These are phyloP conservation scores for Actias luna DNA, from an alignment of 2,888 invertebrate species.

Conservation along the genomic window DNA sequence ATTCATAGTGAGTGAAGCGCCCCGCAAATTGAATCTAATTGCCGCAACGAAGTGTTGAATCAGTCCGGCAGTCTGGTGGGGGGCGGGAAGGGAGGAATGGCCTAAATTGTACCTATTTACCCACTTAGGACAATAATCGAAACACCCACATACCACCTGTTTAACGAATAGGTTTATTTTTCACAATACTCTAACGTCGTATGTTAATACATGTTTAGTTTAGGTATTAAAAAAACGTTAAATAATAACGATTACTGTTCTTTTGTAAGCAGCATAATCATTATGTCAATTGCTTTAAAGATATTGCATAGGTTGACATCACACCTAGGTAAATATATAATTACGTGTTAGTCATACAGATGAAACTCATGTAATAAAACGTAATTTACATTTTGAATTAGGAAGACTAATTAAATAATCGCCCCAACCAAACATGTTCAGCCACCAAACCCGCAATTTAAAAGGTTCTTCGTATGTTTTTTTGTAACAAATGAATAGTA, in stretches of 20 bases:
- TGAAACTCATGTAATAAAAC: not conserved
- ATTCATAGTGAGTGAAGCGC: slow-evolving; percentile 61
- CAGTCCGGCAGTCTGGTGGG: slow-evolving; percentile 60
- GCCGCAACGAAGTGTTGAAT: slow-evolving; percentile 80
- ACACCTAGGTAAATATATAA: not conserved
- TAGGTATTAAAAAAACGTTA: not conserved
- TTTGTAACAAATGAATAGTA: slow-evolving; percentile 26
- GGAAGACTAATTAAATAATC: slow-evolving; percentile 30
- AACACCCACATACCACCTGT: slow-evolving; percentile 74
- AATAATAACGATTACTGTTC: not conserved
- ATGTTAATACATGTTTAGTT: not conserved
- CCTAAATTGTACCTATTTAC: slow-evolving; percentile 77
- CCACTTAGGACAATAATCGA: slow-evolving; percentile 66
- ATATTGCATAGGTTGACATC: not conserved
- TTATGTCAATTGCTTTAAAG: not conserved
- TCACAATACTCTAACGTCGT: not conserved
- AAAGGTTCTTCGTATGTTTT: slow-evolving; percentile 37
- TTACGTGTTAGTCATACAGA: not conserved
- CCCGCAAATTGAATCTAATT: slow-evolving; percentile 79
- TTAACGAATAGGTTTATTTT: slow-evolving; percentile 31
- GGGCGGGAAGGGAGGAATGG: slow-evolving; percentile 51
- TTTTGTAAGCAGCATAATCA: not conserved
- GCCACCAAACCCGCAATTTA: slow-evolving; percentile 32
- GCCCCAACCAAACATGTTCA: slow-evolving; percentile 37
- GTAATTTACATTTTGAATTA: slow-evolving; percentile 26